A percentile compares a stretch with the other conserved stretches of the same genome.
phyloP scores from a whole-genome alignment of 2,113 vertebrate genomes.

The Drymodes brunneopygia region DNA sequence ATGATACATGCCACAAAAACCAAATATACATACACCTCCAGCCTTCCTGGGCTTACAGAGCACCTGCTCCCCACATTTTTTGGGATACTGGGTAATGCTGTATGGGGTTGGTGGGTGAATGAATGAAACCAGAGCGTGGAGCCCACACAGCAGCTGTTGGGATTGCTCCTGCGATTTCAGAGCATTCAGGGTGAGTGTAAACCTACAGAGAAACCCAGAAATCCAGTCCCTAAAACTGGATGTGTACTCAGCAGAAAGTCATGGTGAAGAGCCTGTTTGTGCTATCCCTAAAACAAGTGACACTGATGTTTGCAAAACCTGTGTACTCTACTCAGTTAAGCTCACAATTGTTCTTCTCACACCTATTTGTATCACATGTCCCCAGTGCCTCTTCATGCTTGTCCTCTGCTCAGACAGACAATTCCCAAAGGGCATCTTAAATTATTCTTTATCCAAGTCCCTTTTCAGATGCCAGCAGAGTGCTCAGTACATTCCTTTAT shows the following conservation, averaged over 20 bases:
- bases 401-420: not conserved
- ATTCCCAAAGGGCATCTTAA: not conserved
- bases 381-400: not conserved
- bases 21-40: not conserved
- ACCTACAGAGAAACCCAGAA: not conserved
- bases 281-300: not conserved
- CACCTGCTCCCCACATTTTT: not conserved
- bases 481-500: not conserved
- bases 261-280: not conserved
- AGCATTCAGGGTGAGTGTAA: not conserved
- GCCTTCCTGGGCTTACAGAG: not conserved
- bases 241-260: not conserved
- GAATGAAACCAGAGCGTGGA: not conserved
- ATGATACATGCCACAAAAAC: not conserved
- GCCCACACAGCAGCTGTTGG: not conserved
- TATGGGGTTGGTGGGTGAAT: not conserved
- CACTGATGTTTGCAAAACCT: not conserved
- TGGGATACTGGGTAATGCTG: not conserved
- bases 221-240: not conserved
- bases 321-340: fast-evolving
- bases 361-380: fast-evolving
- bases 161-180: not conserved
- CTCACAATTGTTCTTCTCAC: not conserved
- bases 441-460: not conserved
- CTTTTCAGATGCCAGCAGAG: not conserved